Conservation (phyloP, 1,140 invertebrate genomes). For the Philaenus spumarius region DNA sequence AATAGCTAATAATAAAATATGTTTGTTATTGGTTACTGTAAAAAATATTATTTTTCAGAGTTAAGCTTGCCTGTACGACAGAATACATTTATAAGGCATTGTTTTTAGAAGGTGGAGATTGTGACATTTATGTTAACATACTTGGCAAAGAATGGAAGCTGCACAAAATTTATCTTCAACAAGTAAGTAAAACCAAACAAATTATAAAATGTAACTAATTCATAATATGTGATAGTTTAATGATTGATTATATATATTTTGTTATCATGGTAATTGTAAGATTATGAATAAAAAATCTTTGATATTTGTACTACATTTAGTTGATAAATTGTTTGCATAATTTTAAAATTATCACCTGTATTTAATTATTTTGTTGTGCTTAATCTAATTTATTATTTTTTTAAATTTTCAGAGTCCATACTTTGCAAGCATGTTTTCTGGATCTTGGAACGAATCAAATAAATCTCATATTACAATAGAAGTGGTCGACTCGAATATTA, state of each 20-base stretch:
- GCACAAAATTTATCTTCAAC: constrained; percentile 72
- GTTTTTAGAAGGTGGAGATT: constrained; percentile 68
- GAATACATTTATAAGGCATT: constrained; percentile 74
- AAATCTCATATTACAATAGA: constrained; percentile 61
- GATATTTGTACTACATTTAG: too few relatives aligned
- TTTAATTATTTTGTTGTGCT: neutral
- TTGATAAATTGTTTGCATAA: too few relatives aligned
- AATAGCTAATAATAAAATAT: too few relatives aligned
- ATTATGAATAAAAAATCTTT: too few relatives aligned
- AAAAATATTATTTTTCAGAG: too few relatives aligned
- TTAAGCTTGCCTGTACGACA: constrained; percentile 63
- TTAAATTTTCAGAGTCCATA: constrained; percentile 59
- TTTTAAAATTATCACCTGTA: too few relatives aligned
- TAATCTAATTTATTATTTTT: neutral
- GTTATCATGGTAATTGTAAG: too few relatives aligned
- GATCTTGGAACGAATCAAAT: constrained; percentile 67
- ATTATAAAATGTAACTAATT: too few relatives aligned
- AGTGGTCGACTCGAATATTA: constrained; percentile 69
- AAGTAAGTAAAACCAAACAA: constrained; percentile 40
- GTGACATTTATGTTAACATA: constrained; percentile 66
- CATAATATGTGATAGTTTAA: too few relatives aligned
- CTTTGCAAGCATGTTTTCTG: constrained; percentile 79
- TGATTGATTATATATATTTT: too few relatives aligned
- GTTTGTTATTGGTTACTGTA: too few relatives aligned
- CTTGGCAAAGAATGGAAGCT: constrained; percentile 65